phyloP scores from a whole-genome alignment of 1,140 invertebrate genomes.

The Meloidogyne exigua region DNA sequence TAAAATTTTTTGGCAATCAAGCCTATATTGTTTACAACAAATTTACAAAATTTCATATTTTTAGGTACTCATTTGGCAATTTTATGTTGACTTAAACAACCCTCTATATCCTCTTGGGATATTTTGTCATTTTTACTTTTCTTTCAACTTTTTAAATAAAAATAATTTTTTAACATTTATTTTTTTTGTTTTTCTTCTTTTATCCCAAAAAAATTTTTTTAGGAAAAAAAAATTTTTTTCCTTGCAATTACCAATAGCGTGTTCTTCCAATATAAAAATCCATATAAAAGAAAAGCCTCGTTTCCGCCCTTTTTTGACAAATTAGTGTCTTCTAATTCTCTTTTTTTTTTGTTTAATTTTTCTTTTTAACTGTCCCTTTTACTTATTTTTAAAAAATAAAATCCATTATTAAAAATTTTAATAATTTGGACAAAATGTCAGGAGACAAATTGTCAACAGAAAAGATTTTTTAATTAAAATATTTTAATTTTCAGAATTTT shows the following conservation, averaged over 20 bases:
- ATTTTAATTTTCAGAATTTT: no score
- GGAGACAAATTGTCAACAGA: no score
- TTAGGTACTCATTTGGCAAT: no score
- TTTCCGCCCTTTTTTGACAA: slow-evolving; percentile 4
- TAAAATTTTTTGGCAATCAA: no score
- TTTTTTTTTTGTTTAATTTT: neutral
- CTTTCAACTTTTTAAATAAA: no score
- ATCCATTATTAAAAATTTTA: neutral
- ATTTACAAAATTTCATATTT: no score
- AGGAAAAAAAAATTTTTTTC: neutral
- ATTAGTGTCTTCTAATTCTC: neutral
- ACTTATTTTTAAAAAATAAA: neutral
- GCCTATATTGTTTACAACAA: no score
- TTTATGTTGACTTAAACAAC: no score
- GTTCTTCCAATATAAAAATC: neutral
- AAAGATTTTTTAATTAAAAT: neutral
- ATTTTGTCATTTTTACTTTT: no score
- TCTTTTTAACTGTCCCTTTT: neutral
- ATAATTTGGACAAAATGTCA: neutral
- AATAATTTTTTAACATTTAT: neutral
- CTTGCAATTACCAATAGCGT: neutral
- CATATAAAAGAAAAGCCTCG: neutral
- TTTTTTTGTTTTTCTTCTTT: no score
- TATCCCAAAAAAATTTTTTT: neutral
- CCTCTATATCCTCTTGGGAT: no score